Conservation (phyloP, 2,888 invertebrate species). For the Ariolimax columbianus region DNA sequence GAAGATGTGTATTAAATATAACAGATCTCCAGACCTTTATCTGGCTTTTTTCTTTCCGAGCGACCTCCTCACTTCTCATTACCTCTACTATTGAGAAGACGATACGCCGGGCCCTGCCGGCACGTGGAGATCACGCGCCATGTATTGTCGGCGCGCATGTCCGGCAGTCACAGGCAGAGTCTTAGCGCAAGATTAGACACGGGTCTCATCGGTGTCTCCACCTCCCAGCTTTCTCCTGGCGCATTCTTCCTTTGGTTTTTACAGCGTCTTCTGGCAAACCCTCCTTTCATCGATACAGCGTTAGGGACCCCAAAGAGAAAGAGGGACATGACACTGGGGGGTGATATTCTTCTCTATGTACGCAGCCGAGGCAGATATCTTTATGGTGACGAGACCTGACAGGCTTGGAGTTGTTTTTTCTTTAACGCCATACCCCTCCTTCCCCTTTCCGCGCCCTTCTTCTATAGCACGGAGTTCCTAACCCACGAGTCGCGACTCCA, state of each 20-base stretch:
- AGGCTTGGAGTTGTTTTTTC: neutral
- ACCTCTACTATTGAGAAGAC: conserved; percentile 15
- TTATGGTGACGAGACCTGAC: conserved; percentile 24
- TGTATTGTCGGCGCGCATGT: conserved; percentile 36
- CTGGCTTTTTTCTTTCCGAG: conserved; percentile 1
- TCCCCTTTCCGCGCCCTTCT: neutral
- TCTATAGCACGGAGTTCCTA: too few species aligned
- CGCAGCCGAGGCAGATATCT: conserved; percentile 28
- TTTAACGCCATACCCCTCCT: neutral
- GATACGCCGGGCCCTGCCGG: conserved; percentile 22
- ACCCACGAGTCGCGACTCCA: too few species aligned
- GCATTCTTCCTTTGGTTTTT: conserved; percentile 31
- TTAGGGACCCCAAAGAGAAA: neutral
- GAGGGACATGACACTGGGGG: neutral
- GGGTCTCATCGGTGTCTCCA: conserved; percentile 40
- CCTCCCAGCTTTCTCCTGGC: conserved; percentile 20
- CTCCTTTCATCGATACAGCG: neutral
- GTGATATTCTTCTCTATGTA: neutral
- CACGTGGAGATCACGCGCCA: conserved; percentile 42
- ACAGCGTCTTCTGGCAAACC: conserved; percentile 11
- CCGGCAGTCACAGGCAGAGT: conserved; percentile 26
- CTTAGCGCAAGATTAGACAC: conserved; percentile 40
- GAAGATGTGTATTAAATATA: conserved; percentile 28
- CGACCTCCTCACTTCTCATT: conserved; percentile 32
- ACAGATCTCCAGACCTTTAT: neutral